Conservation (phyloP, 2,113 vertebrate species). For the Rhea americana region DNA sequence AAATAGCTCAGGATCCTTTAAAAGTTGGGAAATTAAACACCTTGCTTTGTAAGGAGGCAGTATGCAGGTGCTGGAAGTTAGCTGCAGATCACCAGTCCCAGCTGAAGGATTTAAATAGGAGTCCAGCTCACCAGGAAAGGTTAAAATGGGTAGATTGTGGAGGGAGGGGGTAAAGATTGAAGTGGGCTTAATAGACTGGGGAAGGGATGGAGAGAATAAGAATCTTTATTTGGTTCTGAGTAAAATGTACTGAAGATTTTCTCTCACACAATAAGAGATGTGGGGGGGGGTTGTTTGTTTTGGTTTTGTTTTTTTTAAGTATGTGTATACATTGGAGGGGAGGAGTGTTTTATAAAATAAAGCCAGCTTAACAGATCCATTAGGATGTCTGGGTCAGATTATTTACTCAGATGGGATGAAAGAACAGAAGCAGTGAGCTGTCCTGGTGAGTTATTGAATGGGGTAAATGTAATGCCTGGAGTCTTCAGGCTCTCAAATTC, state of each 20-base stretch:
- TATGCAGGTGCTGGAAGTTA: not conserved
- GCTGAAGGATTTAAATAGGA: not conserved
- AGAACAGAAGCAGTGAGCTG: not conserved
- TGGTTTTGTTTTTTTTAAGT: not conserved
- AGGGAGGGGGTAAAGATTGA: not conserved
- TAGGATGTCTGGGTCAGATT: not conserved
- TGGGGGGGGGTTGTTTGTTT: not conserved
- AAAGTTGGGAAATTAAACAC: not conserved
- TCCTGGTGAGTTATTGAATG: not conserved
- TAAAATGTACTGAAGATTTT: not conserved
- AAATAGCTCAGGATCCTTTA: not conserved
- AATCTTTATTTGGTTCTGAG: not conserved
- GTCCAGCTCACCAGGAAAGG: not conserved
- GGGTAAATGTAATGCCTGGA: not conserved
- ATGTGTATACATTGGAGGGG: not conserved
- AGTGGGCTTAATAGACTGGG: not conserved
- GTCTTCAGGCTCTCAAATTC: not conserved
- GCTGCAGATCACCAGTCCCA: not conserved
- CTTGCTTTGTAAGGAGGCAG: not conserved
- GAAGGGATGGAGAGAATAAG: not conserved
- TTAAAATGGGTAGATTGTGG: not conserved
- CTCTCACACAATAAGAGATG: not conserved
- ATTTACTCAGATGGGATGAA: not conserved
- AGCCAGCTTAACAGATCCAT: not conserved
- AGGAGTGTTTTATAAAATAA: not conserved